Conservation (phyloP, 2,888 invertebrate genomes). For the Aleiodes testaceus region DNA sequence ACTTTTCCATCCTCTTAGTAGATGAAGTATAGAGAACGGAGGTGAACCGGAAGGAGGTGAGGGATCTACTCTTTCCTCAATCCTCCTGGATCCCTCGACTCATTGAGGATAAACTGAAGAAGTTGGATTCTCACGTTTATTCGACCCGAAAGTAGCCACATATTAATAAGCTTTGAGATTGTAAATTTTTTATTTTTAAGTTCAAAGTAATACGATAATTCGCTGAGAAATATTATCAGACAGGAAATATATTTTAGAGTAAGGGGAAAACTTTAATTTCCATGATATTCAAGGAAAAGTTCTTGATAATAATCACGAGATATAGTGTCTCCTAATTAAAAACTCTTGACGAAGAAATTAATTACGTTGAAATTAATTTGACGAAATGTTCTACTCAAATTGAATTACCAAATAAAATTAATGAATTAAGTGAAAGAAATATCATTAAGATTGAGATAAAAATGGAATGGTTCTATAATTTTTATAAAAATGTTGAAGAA, state of each 20-base stretch:
- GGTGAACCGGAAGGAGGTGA: conserved; percentile 6
- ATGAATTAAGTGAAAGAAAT: no score
- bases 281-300: background rate
- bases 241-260: background rate
- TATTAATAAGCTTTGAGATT: background rate
- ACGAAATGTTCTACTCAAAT: no score
- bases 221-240: background rate
- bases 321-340: background rate
- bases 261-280: no score
- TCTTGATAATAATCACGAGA: background rate
- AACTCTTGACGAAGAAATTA: background rate
- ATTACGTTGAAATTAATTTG: background rate
- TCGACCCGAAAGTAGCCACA: background rate
- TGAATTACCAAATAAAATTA: no score
- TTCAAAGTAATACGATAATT: background rate
- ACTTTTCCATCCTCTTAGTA: conserved; percentile 2
- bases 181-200: background rate
- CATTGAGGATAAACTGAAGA: conserved; percentile 5
- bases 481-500: no score
- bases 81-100: background rate
- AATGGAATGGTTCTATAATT: no score
- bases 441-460: no score
- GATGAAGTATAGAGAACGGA: background rate
- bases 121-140: background rate
- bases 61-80: conserved; percentile 4